Base-by-base conservation (phyloP, 2,888 invertebrate species). In the Blomia tropicalis region DNA sequence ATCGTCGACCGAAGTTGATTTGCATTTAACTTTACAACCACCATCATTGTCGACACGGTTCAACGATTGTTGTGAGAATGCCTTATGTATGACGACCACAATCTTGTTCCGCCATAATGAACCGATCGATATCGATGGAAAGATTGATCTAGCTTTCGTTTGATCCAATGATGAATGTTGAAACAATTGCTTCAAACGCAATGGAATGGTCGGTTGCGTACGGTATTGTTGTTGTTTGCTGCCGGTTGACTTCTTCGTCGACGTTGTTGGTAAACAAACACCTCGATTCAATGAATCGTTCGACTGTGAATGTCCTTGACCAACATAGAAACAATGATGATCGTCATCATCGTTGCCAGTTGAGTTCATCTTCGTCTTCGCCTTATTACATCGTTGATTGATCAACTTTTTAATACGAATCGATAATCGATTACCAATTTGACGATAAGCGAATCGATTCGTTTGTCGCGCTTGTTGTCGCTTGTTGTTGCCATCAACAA, bases 81-180 rank as follows among this genome's bases (percentile, higher is more conserved):
- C 51, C 51, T 47, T 47, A 19, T 47, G 7, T 7, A 47, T 25
- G 7, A 47, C 51, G 51, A 47, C 51, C 7, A 47, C 51, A 47
- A 47, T 47, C n/a, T 47, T 47, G 14, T 47, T 47, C 51, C n/a
- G 7, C 51, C 51, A 47, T 14, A 47, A 25, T 47, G 51, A 47
- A 11, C 51, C 11, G 7, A 47, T 25, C 22, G 23, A 25, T 47
- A 27, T 22, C 7, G 23, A 22, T 11, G 51, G 51, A 36, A 36
- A 36, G 17, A 11, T 36, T 36, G 36, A 36, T 17, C 7, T 11
- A 11, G 36, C 36, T 36, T 36, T 36, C 17, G 7, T 7, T 11
- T 36, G 7, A 17, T 36, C 17, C n/a, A n/a, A n/a, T n/a, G n/a
- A n/a, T n/a, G n/a, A n/a, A 17, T 14, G 41, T n/a, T 41, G 41